These are phyloP conservation scores for Hydropsyche betteni DNA, from an alignment of 2,888 invertebrate genomes.

Conservation along the genomic window DNA sequence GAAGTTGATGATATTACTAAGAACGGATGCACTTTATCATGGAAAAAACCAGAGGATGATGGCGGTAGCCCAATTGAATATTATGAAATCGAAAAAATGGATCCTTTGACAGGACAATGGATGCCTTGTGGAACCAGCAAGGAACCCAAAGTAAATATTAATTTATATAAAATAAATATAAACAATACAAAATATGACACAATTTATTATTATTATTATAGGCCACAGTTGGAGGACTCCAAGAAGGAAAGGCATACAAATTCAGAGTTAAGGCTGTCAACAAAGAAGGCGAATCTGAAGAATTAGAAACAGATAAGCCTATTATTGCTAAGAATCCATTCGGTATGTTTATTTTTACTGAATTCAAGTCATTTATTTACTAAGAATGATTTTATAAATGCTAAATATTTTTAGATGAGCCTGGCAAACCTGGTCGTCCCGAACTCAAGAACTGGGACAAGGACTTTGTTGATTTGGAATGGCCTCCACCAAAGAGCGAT, in stretches of 20 bases:
- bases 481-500: slow-evolving; percentile 90
- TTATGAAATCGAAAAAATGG: slow-evolving; percentile 95
- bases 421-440: slow-evolving; percentile 90
- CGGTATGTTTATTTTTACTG: slow-evolving; percentile 66
- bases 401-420: slow-evolving; percentile 73
- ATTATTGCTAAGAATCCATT: slow-evolving; percentile 99
- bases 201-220: slow-evolving; percentile 26
- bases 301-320: slow-evolving; percentile 90
- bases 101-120: slow-evolving; percentile 93
- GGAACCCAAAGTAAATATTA: slow-evolving; percentile 84
- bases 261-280: slow-evolving; percentile 98
- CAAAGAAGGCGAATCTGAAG: slow-evolving; percentile 97
- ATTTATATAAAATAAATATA: slow-evolving; percentile 52
- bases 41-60: slow-evolving; percentile 96
- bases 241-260: slow-evolving; percentile 96
- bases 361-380: neutral
- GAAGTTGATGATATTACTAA: slow-evolving; percentile 90
- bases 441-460: slow-evolving; percentile 94
- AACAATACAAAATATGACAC: neutral
- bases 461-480: slow-evolving; percentile 93
- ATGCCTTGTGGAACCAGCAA: slow-evolving; percentile 87
- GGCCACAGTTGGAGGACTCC: slow-evolving; percentile 70
- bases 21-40: slow-evolving; percentile 88
- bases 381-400: slow-evolving; percentile 37
- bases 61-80: slow-evolving; percentile 94